Evolutionary conservation across 2,113 vertebrate species (phyloP).

Genomic region (Melanerpes formicivorus): DNA sequence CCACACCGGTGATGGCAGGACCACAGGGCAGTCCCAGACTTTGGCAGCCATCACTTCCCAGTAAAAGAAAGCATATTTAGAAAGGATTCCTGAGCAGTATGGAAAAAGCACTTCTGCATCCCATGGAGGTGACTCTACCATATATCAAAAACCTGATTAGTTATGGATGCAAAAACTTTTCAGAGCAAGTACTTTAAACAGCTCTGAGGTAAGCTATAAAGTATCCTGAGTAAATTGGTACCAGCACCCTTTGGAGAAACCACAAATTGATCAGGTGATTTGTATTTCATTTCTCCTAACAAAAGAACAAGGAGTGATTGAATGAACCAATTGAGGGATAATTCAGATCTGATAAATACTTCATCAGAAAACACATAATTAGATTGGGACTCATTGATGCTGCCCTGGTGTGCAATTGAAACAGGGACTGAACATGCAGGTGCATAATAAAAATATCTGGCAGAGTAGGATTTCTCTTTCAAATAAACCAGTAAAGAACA

Average conservation of each 20-base stretch:
- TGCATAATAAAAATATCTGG: not conserved
- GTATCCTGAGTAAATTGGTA: not conserved
- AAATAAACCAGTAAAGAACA: not conserved
- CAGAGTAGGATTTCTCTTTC: not conserved
- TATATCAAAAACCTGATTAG: not conserved
- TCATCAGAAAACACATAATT: not conserved
- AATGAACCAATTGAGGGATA: not conserved
- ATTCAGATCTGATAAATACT: conserved; percentile 19
- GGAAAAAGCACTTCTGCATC: not conserved
- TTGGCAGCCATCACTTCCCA: not conserved
- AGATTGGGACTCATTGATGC: not conserved
- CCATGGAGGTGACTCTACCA: not conserved
- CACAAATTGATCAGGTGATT: not conserved
- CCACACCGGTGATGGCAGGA: not conserved
- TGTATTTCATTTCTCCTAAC: not conserved
- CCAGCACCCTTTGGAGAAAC: not conserved
- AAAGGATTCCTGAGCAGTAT: not conserved
- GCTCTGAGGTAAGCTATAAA: not conserved
- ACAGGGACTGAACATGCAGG: not conserved
- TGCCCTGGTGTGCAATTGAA: not conserved
- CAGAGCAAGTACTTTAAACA: not conserved
- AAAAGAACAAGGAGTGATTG: not conserved
- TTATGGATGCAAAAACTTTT: not conserved
- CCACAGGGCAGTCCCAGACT: not conserved
- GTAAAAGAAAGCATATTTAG: not conserved